Percentiles rank a stretch among this genome's conserved stretches.
These are phyloP conservation scores for Gouania willdenowi DNA, from an alignment of 2,797 vertebrate genomes.

Conservation along the genomic window DNA sequence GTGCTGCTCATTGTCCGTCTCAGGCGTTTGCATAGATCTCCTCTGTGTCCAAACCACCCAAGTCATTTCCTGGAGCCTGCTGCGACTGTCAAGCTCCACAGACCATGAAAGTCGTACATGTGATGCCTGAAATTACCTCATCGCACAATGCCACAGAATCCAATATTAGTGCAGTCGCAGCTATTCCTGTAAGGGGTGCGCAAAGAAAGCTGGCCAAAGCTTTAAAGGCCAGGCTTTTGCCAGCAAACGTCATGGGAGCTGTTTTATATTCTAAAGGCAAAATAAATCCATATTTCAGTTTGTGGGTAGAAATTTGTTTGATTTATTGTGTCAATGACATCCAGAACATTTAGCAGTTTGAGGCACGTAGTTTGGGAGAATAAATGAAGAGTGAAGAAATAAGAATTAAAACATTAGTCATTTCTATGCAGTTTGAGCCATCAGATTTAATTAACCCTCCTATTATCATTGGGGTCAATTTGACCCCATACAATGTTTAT, in stretches of 20 bases:
- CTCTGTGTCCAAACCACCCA: slow-evolving; percentile 48
- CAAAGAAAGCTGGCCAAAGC: slow-evolving; percentile 7
- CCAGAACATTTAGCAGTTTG: slow-evolving; percentile 12
- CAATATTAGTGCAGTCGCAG: slow-evolving; percentile 3
- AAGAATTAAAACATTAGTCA: too few species aligned
- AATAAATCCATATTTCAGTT: slow-evolving; percentile 36
- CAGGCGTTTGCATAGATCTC: slow-evolving; percentile 41
- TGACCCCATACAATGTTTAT: too few species aligned
- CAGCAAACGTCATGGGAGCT: slow-evolving; percentile 17
- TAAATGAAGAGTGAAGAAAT: too few species aligned
- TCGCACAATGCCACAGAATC: slow-evolving; percentile 19
- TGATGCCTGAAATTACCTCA: slow-evolving; percentile 48
- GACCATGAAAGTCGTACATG: slow-evolving; percentile 46
- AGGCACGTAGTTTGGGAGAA: too few species aligned
- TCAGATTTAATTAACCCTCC: too few species aligned
- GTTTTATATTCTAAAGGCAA: slow-evolving; percentile 24
- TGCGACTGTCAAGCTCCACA: slow-evolving; percentile 44
- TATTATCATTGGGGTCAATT: too few species aligned
- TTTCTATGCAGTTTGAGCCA: too few species aligned
- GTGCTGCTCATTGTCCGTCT: slow-evolving; percentile 25
- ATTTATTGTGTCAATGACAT: slow-evolving; percentile 20
- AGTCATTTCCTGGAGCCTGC: slow-evolving; percentile 47
- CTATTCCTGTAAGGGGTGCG: slow-evolving; percentile 12
- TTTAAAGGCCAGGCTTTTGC: neutral
- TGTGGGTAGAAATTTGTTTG: slow-evolving; percentile 11